A percentile compares a stretch with the other conserved stretches of the same genome.
phyloP scores from a whole-genome alignment of 2,888 invertebrate species.

The Enchytraeus crypticus region DNA sequence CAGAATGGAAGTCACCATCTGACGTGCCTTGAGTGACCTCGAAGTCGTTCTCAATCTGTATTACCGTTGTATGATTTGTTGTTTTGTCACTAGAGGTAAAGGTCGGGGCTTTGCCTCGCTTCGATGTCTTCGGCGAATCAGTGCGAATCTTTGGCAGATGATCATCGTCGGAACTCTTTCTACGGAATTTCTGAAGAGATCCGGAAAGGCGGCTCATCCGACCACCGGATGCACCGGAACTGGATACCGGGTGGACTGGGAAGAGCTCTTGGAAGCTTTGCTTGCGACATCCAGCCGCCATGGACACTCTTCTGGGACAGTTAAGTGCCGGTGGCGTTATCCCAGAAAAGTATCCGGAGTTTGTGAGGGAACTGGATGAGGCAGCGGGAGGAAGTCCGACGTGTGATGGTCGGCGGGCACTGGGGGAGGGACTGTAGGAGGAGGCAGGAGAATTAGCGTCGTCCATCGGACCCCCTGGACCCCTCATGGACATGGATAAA shows the following conservation, averaged over 20 bases:
- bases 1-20: too few species aligned
- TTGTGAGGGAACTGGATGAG: neutral
- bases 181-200: neutral
- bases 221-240: neutral
- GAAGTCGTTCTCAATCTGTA: too few species aligned
- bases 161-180: too few species aligned
- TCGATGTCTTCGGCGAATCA: too few species aligned
- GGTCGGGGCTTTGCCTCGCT: too few species aligned
- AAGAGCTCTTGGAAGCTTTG: slow-evolving; percentile 10
- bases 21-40: too few species aligned
- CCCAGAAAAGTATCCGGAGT: neutral
- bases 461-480: neutral
- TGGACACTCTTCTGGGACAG: neutral
- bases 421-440: neutral
- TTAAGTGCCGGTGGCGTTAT: neutral
- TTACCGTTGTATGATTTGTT: too few species aligned
- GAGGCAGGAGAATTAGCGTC: neutral
- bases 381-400: neutral
- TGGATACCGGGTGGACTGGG: neutral
- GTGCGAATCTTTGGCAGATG: too few species aligned
- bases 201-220: neutral
- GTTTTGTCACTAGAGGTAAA: too few species aligned
- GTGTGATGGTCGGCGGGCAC: too few species aligned
- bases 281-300: slow-evolving; percentile 1
- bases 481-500: slow-evolving; percentile 7